A percentile compares a stretch with the other conserved stretches of the same genome.
Evolutionary conservation across 2,888 invertebrate species (phyloP).

Genomic region (Phengaris alcon): DNA sequence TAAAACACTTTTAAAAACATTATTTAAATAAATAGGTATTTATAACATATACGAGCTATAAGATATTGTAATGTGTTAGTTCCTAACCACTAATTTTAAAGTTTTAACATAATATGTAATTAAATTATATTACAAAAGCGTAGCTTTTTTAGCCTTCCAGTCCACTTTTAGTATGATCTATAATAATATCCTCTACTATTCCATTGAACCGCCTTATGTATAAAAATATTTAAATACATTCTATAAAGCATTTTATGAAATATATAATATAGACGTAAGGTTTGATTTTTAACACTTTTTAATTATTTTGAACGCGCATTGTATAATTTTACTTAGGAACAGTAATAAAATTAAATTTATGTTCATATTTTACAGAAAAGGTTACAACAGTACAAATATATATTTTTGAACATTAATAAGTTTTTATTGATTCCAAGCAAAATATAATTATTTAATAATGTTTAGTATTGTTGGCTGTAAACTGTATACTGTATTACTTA

Average conservation of each 20-base stretch:
- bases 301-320: not conserved
- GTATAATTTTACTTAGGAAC: not conserved
- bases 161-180: not conserved
- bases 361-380: too few relatives aligned
- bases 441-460: not conserved
- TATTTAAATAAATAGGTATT: not conserved
- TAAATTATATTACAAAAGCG: not conserved
- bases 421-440: not conserved
- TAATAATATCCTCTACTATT: not conserved
- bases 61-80: not conserved
- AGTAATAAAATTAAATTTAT: too few relatives aligned
- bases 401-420: not conserved
- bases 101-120: not conserved
- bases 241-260: not conserved
- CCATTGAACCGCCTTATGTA: not conserved
- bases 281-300: not conserved
- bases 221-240: not conserved
- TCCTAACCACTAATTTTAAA: not conserved
- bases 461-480: not conserved
- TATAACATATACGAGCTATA: not conserved
- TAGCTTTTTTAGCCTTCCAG: slow-evolving; percentile 9
- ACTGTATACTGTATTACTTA: not conserved
- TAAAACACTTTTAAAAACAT: not conserved
- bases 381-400: not conserved
- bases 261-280: not conserved